Conservation (phyloP, 2,888 invertebrate genomes). For the Alloscopus bannaensis region DNA sequence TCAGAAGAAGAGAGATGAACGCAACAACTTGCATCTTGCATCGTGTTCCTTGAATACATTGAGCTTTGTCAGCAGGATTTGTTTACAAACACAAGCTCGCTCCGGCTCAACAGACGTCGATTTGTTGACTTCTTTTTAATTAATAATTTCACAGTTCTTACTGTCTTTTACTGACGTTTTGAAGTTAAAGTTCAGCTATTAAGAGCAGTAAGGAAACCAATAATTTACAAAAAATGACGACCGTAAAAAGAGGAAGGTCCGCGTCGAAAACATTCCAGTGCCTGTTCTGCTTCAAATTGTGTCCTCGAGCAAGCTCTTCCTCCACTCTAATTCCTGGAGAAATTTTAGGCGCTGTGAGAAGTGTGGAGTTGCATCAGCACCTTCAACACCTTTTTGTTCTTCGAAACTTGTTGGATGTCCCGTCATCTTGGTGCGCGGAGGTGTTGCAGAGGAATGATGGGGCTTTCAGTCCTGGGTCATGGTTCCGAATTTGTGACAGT, state of each 20-base stretch:
- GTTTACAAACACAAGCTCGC: too few relatives aligned
- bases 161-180: background rate
- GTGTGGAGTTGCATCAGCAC: background rate
- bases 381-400: slow-evolving; percentile 22
- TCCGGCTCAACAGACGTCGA: too few relatives aligned
- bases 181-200: background rate
- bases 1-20: too few relatives aligned
- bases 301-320: background rate
- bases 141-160: too few relatives aligned
- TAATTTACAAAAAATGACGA: background rate
- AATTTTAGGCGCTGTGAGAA: slow-evolving; percentile 14
- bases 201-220: background rate
- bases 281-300: background rate
- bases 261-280: background rate
- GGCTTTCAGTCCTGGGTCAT: background rate
- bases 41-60: too few relatives aligned
- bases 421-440: slow-evolving; percentile 3
- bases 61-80: too few relatives aligned
- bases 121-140: too few relatives aligned
- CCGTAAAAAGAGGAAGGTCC: background rate
- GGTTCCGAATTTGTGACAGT: background rate
- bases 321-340: background rate
- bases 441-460: background rate
- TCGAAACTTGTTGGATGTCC: slow-evolving; percentile 12
- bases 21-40: too few relatives aligned